Conservation (phyloP, 2,113 vertebrate species). For the Turnix velox region DNA sequence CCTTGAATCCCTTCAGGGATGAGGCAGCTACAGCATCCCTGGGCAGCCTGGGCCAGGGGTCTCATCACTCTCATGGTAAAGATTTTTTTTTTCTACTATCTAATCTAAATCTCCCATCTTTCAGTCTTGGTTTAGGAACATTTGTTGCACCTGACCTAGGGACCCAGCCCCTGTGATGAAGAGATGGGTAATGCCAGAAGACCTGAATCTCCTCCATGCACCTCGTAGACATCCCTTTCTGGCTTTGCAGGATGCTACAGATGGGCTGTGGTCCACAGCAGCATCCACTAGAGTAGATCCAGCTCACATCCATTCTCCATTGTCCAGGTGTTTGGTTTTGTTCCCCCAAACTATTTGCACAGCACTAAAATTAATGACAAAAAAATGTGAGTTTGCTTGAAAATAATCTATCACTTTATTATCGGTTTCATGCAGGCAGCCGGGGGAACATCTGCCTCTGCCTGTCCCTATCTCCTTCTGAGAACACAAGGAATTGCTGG, state of each 20-base stretch:
- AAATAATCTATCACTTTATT: constrained; percentile 51
- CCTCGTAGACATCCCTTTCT: rapidly evolving
- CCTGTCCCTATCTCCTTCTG: background rate
- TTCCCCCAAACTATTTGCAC: background rate
- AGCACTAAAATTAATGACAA: constrained; percentile 15
- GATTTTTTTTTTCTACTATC: too few species aligned
- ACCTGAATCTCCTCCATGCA: background rate
- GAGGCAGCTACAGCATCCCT: too few species aligned
- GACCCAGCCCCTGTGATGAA: background rate
- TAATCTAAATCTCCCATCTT: too few species aligned
- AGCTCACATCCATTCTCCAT: background rate
- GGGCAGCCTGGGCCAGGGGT: too few species aligned
- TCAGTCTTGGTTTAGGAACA: background rate
- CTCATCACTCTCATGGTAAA: too few species aligned
- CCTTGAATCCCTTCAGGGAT: too few species aligned
- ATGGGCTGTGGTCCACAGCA: background rate
- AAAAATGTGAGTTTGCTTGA: constrained; percentile 17
- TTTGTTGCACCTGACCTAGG: background rate
- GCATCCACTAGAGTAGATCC: background rate
- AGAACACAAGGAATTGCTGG: background rate
- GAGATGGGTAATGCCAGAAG: background rate
- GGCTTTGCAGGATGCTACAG: background rate
- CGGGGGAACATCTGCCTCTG: constrained; percentile 29
- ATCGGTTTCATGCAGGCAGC: constrained; percentile 16
- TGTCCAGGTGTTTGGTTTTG: background rate